These are phyloP conservation scores for Drosophila funebris DNA, from an alignment of 1,140 invertebrate genomes.

Conservation along the genomic window DNA sequence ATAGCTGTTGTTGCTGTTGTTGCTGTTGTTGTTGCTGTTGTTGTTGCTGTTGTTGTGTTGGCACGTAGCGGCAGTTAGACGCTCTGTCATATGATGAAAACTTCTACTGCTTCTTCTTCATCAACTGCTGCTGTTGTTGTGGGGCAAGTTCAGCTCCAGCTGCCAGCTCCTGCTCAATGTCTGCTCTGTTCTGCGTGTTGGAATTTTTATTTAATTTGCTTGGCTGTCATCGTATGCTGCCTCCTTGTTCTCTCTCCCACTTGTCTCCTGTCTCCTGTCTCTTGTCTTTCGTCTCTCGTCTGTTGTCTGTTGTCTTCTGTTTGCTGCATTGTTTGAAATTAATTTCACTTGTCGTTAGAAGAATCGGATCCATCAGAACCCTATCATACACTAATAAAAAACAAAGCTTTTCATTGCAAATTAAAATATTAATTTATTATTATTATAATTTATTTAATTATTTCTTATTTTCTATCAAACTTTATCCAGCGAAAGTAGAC, in stretches of 20 bases:
- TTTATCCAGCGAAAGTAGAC: too few species aligned
- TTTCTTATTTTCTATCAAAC: too few species aligned
- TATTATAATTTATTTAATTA: neutral
- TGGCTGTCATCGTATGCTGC: constrained; percentile 36
- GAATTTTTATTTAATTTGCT: constrained; percentile 81
- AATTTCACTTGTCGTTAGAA: constrained; percentile 74
- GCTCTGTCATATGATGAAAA: constrained; percentile 47
- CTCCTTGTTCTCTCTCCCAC: constrained; percentile 25
- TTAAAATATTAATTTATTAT: too few species aligned
- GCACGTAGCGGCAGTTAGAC: constrained; percentile 48
- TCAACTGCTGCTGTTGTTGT: neutral
- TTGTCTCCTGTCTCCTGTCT: constrained; percentile 51
- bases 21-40: neutral
- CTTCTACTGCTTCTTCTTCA: constrained; percentile 13
- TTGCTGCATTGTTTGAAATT: constrained; percentile 80
- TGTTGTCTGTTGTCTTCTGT: constrained; percentile 61
- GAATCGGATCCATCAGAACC: constrained; percentile 10
- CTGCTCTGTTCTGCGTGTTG: constrained; percentile 52
- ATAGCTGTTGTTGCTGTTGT: neutral
- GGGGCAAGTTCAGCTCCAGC: neutral
- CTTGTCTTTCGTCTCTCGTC: constrained; percentile 44
- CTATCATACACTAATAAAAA: constrained; percentile 15
- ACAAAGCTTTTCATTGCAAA: neutral
- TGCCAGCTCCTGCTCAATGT: constrained; percentile 17
- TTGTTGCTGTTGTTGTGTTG: neutral